Evolutionary conservation across 2,113 vertebrate species (phyloP), one percentile per base, ranked within the genome.

Genomic region (Falcunculus frontatus): DNA sequence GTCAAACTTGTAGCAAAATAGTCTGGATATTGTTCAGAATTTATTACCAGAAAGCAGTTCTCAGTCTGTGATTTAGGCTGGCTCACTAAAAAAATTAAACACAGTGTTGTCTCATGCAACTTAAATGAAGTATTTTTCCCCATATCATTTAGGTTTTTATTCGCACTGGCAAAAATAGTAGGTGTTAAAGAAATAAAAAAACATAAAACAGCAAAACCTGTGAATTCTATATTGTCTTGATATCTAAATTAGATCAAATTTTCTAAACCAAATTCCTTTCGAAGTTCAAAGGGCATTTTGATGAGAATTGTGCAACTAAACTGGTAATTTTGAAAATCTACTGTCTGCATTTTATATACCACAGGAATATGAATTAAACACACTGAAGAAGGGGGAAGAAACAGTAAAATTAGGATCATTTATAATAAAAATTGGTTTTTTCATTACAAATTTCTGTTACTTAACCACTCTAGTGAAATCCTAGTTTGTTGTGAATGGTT

Each of bases 151-250:
- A 22, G 14, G 6, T 5, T 63, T 81, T 65, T 67, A n/a, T 44
- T 82, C 78, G 33, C 37, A 50, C 12, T 87, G 16, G 23, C 73
- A 55, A 87, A 64, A 78, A 30, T 10, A 57, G 18, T 79, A 46
- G 26, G 4, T 37, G 2, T 70, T 68, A 67, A 93, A 42, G 3
- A 57, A 70, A 57, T 27, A 0, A 26, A 65, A 30, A 64, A 32
- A 1, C 0, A 9, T 19, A 37, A 39, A 46, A 15, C 18, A 44
- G 13, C 17, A 77, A 41, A 9, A 47, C 10, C 18, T 33, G 5
- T 79, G 57, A 50, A n/a, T 67, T 79, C 27, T 76, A 1, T 56
- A n/a, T 72, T 82, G 30, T 46, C 49, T 50, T 73, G 42, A 7
- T 89, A 42, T 11, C 25, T 37, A 47, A 33, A 20, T 56, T 75